These are phyloP conservation scores for Sinocyclocheilus anshuiensis DNA, from an alignment of 2,113 vertebrate species.

Conservation along the genomic window DNA sequence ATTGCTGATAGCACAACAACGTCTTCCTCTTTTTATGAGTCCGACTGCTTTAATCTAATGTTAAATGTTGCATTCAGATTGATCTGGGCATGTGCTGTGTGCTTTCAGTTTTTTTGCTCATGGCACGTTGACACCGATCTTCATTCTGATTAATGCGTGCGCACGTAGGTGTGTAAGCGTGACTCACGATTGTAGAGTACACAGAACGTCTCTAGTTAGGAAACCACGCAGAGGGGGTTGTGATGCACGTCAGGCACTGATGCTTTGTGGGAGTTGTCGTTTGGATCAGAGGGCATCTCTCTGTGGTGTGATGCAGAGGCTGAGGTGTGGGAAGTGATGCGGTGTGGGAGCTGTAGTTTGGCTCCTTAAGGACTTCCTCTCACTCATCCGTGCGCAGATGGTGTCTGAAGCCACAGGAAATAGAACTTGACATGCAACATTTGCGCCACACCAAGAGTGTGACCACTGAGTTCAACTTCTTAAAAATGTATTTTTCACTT, in stretches of 20 bases:
- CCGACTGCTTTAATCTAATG: background rate
- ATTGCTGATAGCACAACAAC: background rate
- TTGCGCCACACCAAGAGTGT: background rate
- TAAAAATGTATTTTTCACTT: background rate
- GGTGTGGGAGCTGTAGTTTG: conserved; percentile 12
- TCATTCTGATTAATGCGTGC: conserved; percentile 43
- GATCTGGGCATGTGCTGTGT: background rate
- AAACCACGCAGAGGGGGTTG: conserved; percentile 47
- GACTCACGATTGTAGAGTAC: conserved; percentile 46
- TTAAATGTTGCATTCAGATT: background rate
- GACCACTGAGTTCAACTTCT: background rate
- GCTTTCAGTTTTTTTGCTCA: background rate
- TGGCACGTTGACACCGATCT: conserved; percentile 48
- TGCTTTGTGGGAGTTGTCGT: background rate
- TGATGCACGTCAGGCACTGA: conserved; percentile 40
- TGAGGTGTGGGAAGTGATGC: background rate
- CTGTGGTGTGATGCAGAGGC: conserved; percentile 1
- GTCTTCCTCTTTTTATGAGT: background rate
- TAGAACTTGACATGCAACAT: background rate
- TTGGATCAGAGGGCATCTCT: conserved; percentile 1
- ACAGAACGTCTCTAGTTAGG: conserved; percentile 44
- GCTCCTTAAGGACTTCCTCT: conserved; percentile 28
- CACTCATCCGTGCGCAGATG: background rate
- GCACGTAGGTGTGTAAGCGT: conserved; percentile 39
- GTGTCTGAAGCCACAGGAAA: conserved; percentile 11